phyloP scores from a whole-genome alignment of 2,797 vertebrate genomes.

The Catamblyrhynchus diadema region DNA sequence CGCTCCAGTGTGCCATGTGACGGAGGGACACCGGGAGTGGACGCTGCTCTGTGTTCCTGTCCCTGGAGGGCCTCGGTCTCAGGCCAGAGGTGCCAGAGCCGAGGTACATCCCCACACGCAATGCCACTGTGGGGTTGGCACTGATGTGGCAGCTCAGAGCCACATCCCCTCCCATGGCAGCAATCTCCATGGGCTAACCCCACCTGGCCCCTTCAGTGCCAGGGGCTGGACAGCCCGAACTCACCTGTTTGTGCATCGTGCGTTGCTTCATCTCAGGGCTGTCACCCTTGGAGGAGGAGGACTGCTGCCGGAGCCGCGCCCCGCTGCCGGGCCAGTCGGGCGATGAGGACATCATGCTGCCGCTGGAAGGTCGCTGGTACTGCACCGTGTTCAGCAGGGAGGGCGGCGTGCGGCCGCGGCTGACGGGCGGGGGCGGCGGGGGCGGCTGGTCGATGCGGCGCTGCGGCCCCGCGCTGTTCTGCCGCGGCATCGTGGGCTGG shows the following conservation, averaged over 20 bases:
- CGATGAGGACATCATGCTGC: constrained; percentile 89
- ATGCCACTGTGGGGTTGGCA: fast-evolving
- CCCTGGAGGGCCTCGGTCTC: neutral
- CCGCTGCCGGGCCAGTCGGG: constrained; percentile 92
- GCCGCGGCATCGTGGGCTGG: constrained; percentile 86
- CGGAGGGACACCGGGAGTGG: fast-evolving
- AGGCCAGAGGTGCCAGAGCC: neutral
- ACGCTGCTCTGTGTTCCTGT: fast-evolving
- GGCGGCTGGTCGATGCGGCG: constrained; percentile 94
- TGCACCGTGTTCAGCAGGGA: constrained; percentile 85
- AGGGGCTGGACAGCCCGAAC: neutral
- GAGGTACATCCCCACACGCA: fast-evolving
- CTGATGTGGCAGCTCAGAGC: neutral
- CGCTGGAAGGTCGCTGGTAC: constrained; percentile 89
- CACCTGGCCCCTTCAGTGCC: neutral
- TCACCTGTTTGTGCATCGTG: constrained; percentile 91
- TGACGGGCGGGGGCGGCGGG: constrained; percentile 80
- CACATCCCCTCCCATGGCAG: fast-evolving
- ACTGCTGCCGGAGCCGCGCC: constrained; percentile 89
- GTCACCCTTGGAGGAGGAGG: constrained; percentile 94
- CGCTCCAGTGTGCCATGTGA: fast-evolving
- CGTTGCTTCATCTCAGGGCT: constrained; percentile 96
- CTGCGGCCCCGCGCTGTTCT: constrained; percentile 94
- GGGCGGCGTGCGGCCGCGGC: constrained; percentile 89
- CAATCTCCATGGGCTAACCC: neutral